A percentile compares a stretch with the other conserved stretches of the same genome.
Evolutionary conservation across 2,888 invertebrate genomes (phyloP).

Genomic region (Muschampia plurimacula): DNA sequence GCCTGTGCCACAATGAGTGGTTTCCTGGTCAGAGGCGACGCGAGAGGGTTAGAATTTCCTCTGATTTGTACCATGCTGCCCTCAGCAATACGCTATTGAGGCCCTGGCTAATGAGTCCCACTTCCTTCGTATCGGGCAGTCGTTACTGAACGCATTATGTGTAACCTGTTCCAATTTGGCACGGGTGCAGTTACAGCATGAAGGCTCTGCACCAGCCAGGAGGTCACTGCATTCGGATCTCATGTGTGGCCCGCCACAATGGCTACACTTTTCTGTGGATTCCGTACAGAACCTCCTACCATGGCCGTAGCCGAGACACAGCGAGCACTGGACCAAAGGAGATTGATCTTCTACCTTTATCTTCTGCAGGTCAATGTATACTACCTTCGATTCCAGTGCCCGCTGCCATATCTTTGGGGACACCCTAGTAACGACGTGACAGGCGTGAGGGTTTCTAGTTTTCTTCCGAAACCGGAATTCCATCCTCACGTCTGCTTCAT

Average conservation of each 20-base stretch:
- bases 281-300: conserved; percentile 18
- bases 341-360: no score
- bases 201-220: neutral
- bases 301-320: no score
- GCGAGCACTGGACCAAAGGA: no score
- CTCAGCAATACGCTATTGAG: conserved; percentile 34
- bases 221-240: conserved; percentile 20
- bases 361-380: no score
- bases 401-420: no score
- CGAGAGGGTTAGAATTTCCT: neutral
- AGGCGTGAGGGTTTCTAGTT: no score
- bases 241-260: conserved; percentile 35
- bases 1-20: neutral
- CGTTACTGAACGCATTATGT: conserved; percentile 27
- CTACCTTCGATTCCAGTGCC: no score
- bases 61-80: neutral
- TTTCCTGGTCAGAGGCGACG: neutral
- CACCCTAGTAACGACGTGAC: no score
- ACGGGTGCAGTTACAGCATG: conserved; percentile 29
- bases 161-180: conserved; percentile 6
- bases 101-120: conserved; percentile 28
- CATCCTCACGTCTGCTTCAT: no score
- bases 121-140: conserved; percentile 25
- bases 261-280: conserved; percentile 22
- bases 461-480: no score